A percentile compares a stretch with the other conserved stretches of the same genome.
These are phyloP conservation scores for Dynastes maya DNA, from an alignment of 2,888 invertebrate genomes.

Conservation along the genomic window DNA sequence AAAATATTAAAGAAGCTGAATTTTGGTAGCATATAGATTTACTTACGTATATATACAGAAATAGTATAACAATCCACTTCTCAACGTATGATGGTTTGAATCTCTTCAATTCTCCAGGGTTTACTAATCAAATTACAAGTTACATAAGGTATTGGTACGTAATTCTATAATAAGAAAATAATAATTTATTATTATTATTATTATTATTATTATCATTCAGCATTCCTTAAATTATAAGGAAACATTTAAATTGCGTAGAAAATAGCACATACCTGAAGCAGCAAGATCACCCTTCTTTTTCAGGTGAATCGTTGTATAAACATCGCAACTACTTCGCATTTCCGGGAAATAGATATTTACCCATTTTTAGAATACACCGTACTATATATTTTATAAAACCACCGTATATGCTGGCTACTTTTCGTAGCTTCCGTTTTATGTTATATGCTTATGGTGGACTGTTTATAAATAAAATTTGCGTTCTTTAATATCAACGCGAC, in stretches of 20 bases:
- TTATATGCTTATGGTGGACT: not conserved
- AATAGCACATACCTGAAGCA: not conserved
- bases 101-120: no score
- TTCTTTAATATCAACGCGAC: constrained; percentile 25
- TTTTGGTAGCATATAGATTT: no score
- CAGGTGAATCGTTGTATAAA: constrained; percentile 24
- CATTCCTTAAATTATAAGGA: not conserved
- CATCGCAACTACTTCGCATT: constrained; percentile 3
- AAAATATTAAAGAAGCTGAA: no score
- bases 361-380: constrained; percentile 11
- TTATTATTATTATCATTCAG: no score
- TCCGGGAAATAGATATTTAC: constrained; percentile 43
- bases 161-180: no score
- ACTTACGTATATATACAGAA: no score
- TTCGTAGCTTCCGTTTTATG: constrained; percentile 13
- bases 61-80: no score
- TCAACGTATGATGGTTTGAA: no score
- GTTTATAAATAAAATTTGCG: constrained; percentile 36
- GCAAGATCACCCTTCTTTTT: constrained; percentile 8
- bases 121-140: no score
- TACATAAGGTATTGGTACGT: no score
- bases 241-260: not conserved
- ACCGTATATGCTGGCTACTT: not conserved
- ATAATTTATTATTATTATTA: no score
- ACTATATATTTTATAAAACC: constrained; percentile 2